Evolutionary conservation across 2,113 vertebrate genomes (phyloP).

Genomic region (Cercocebus atys): DNA sequence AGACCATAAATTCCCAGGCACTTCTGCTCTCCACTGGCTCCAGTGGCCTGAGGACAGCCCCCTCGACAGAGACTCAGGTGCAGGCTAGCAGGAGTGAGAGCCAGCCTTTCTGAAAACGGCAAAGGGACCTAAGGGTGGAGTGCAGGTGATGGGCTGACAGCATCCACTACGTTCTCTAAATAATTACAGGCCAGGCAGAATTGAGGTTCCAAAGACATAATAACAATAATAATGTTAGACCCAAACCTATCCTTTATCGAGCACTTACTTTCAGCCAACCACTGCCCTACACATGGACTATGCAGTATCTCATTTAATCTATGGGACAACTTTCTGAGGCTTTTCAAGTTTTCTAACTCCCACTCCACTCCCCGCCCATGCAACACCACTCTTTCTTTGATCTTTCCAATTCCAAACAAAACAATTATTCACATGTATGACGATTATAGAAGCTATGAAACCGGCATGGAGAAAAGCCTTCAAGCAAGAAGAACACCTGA

Average conservation of each 20-base stretch:
- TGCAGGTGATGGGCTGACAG: accelerated
- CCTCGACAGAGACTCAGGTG: neutral
- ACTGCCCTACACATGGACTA: neutral
- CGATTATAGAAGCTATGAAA: neutral
- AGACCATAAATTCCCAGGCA: neutral
- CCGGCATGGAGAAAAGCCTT: neutral
- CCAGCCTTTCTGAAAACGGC: neutral
- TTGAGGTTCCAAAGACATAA: neutral
- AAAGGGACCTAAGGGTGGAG: neutral
- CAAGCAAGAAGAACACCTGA: neutral
- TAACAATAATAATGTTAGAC: neutral
- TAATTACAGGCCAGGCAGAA: neutral
- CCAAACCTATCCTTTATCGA: neutral
- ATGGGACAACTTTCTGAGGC: neutral
- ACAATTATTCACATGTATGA: neutral
- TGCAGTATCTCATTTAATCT: neutral
- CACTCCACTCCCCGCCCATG: neutral
- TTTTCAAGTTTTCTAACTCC: neutral
- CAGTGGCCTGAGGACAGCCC: neutral
- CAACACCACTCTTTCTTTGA: neutral
- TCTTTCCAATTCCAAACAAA: neutral
- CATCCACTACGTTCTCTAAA: too few relatives aligned
- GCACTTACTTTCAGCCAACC: neutral
- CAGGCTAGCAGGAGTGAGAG: neutral
- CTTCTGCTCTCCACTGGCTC: neutral